These are phyloP conservation scores for Drosophila eohydei DNA, from an alignment of 2,888 invertebrate species.

Conservation along the genomic window DNA sequence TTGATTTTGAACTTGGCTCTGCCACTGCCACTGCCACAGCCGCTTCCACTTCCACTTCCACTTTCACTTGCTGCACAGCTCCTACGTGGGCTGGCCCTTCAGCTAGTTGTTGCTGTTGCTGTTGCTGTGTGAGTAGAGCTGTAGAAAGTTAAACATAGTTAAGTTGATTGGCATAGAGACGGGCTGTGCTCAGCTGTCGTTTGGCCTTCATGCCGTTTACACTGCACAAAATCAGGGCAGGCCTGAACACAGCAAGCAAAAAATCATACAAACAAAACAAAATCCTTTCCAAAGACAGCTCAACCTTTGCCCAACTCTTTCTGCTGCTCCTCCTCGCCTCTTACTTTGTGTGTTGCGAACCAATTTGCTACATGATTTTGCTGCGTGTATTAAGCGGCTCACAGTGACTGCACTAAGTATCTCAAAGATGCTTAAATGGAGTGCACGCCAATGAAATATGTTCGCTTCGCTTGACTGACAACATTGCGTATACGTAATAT, in stretches of 20 bases:
- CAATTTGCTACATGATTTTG: conserved; percentile 1
- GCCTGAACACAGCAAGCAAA: not conserved
- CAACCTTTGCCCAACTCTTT: not conserved
- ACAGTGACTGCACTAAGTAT: conserved; percentile 38
- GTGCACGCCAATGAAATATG: conserved; percentile 28
- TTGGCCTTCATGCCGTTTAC: conserved; percentile 41
- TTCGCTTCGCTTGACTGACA: conserved; percentile 10
- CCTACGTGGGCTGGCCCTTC: conserved; percentile 22
- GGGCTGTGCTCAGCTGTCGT: conserved; percentile 22
- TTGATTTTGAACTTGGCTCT: conserved; percentile 75
- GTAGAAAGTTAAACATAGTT: conserved; percentile 51
- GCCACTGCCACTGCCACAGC: conserved; percentile 14
- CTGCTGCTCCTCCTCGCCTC: too few relatives aligned
- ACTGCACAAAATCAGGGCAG: conserved; percentile 29
- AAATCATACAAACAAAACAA: not conserved
- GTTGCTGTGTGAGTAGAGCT: conserved; percentile 37
- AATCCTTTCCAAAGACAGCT: not conserved
- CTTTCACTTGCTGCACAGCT: conserved; percentile 17
- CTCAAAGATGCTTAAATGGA: conserved; percentile 36
- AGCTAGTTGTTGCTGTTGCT: conserved; percentile 9
- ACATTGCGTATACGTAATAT: conserved; percentile 38
- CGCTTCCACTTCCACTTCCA: not conserved
- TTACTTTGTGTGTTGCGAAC: not conserved
- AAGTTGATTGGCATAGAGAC: conserved; percentile 51
- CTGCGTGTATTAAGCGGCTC: conserved; percentile 39